A percentile compares a stretch with the other conserved stretches of the same genome.
Evolutionary conservation across 2,888 invertebrate species (phyloP).

Genomic region (Augiades crinisus): DNA sequence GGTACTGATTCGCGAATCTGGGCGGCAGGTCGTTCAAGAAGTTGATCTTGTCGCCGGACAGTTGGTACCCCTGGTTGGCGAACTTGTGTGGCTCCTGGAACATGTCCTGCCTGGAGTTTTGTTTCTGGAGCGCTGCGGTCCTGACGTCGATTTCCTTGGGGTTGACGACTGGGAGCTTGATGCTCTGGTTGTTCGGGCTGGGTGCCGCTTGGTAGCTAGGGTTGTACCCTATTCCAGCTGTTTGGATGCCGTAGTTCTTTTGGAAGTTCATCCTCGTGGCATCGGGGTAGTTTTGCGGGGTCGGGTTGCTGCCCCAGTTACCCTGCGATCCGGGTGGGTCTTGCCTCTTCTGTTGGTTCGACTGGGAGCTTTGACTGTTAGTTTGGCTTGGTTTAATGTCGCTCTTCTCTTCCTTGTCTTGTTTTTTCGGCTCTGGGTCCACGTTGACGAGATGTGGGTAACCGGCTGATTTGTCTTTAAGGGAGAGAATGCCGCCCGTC

Average conservation of each 20-base stretch:
- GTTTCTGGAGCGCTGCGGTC: constrained; percentile 73
- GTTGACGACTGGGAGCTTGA: constrained; percentile 70
- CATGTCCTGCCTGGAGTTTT: constrained; percentile 62
- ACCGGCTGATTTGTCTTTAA: constrained; percentile 76
- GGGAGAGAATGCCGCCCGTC: constrained; percentile 75
- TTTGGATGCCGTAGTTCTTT: constrained; percentile 60
- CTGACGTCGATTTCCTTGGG: constrained; percentile 77
- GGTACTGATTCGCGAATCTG: constrained; percentile 71
- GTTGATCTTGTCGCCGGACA: constrained; percentile 70
- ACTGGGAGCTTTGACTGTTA: constrained; percentile 46
- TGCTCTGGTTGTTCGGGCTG: constrained; percentile 49
- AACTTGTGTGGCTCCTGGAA: constrained; percentile 65
- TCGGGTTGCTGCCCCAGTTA: constrained; percentile 41
- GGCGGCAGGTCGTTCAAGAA: constrained; percentile 72
- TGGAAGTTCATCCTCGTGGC: constrained; percentile 46
- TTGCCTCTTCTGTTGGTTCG: constrained; percentile 47
- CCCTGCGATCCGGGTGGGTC: not conserved
- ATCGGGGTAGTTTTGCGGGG: constrained; percentile 42
- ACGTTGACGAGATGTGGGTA: constrained; percentile 75
- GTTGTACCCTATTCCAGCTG: constrained; percentile 50
- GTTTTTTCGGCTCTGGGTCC: constrained; percentile 60
- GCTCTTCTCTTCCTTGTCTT: constrained; percentile 62
- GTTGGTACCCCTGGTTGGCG: constrained; percentile 56
- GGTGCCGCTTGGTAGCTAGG: constrained; percentile 45
- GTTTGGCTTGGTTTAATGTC: constrained; percentile 45